Evolutionary conservation across 1,140 invertebrate species (phyloP).

Genomic region (Listronotus bonariensis): DNA sequence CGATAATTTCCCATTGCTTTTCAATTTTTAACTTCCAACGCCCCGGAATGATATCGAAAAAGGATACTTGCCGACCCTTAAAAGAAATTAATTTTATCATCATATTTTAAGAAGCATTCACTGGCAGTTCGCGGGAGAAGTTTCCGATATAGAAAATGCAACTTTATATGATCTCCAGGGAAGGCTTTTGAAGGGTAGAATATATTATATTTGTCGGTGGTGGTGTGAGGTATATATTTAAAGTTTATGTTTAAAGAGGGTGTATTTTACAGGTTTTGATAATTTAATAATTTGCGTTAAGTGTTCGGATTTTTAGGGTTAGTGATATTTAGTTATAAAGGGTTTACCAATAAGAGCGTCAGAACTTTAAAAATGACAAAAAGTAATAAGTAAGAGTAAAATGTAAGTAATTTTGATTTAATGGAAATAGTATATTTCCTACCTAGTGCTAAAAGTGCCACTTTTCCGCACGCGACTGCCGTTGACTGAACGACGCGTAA

Average conservation of each 20-base stretch:
- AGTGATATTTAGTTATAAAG: too few species aligned
- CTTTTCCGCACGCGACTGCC: too few species aligned
- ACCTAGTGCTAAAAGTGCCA: too few species aligned
- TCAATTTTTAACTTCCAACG: constrained; percentile 24
- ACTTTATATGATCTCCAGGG: constrained; percentile 29
- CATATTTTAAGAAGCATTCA: constrained; percentile 30
- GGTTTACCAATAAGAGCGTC: too few species aligned
- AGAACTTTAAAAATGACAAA: too few species aligned
- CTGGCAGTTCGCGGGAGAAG: background rate
- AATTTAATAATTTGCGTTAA: background rate
- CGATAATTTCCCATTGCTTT: constrained; percentile 22
- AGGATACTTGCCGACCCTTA: constrained; percentile 22
- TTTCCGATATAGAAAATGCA: constrained; percentile 28
- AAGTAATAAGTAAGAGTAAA: too few species aligned
- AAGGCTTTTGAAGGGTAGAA: constrained; percentile 19
- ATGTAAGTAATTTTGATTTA: too few species aligned
- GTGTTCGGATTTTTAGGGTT: too few species aligned
- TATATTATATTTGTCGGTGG: constrained; percentile 26
- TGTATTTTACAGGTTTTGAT: background rate
- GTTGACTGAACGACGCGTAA: too few species aligned
- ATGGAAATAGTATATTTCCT: too few species aligned
- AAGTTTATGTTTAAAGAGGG: background rate
- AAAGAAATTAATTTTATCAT: constrained; percentile 37
- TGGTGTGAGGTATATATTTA: background rate
- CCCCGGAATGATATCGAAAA: constrained; percentile 29